Evolutionary conservation across 2,113 vertebrate genomes (phyloP).

Genomic region (Mus musculus): GRCm39 chr17:30344501-30345000

Average conservation of each 20-base stretch:
- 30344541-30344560: not conserved
- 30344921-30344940: not conserved
- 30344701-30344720: not conserved
- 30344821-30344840: not conserved
- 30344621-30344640: not conserved
- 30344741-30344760: not conserved
- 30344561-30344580: not conserved
- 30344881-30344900: conserved; percentile 31
- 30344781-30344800: conserved; percentile 56
- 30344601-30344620: not conserved
- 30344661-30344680: conserved; percentile 1
- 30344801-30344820: not conserved
- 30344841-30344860: conserved; percentile 4
- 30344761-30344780: conserved; percentile 10
- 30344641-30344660: not conserved
- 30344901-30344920: conserved; percentile 1
- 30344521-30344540: not conserved
- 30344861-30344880: conserved; percentile 24
- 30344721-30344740: not conserved
- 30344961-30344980: conserved; percentile 12
- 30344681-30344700: not conserved
- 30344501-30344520: too few species aligned
- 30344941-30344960: conserved; percentile 30
- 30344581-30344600: not conserved
- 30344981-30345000: not conserved